A percentile compares a stretch with the other conserved stretches of the same genome.
Evolutionary conservation across 2,113 vertebrate species (phyloP).

Genomic region (Cyanoderma ruficeps): DNA sequence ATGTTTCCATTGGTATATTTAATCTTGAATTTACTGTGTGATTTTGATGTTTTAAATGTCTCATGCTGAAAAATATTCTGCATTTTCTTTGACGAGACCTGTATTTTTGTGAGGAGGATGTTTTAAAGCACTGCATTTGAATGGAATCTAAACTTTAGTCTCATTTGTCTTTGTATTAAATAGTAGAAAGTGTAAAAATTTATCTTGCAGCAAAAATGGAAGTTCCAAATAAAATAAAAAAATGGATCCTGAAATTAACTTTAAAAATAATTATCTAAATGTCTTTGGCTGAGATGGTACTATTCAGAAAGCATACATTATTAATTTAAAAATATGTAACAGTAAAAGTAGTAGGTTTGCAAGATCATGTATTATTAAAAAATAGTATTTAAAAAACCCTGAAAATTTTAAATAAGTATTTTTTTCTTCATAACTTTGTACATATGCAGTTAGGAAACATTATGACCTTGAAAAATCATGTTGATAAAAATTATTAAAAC

Average conservation of each 20-base stretch:
- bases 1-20: not conserved
- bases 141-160: not conserved
- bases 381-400: not conserved
- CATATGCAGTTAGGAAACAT: not conserved
- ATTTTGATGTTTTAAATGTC: not conserved
- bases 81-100: not conserved
- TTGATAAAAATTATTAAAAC: not conserved
- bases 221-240: not conserved
- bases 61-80: not conserved
- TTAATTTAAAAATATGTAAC: not conserved
- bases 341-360: not conserved
- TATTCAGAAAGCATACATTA: not conserved
- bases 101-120: fast-evolving
- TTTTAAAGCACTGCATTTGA: not conserved
- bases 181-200: not conserved
- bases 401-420: not conserved
- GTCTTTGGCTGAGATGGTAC: not conserved
- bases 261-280: not conserved
- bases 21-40: not conserved
- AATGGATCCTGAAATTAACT: not conserved
- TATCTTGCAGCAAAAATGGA: not conserved
- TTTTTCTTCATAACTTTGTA: not conserved
- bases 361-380: not conserved
- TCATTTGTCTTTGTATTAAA: not conserved
- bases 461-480: not conserved